Base-by-base conservation (phyloP, 2,888 invertebrate genomes). In the Penaeus monodon region DNA sequence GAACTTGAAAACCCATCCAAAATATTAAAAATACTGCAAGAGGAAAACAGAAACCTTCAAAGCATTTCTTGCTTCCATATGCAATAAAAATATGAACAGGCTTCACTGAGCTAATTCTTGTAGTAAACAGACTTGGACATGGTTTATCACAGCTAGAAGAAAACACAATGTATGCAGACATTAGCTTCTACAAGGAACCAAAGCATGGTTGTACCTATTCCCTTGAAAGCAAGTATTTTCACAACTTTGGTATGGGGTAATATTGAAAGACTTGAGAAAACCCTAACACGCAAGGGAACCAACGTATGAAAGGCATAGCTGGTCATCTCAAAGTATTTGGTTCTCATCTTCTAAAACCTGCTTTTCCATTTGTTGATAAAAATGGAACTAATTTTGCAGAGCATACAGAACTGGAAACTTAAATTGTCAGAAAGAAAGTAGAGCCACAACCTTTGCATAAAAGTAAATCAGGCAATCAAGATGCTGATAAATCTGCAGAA, bases 201-300 rank as follows among this genome's bases (percentile, higher is more conserved):
- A 38, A 38, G 0, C 49, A 4, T 4, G 27, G 2, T n/a, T n/a
- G 4, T 90, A 65, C 89, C 88, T 38, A 65, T 77, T 38, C 68
- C 73, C 33, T 89, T 90, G 22, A 78, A 90, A 33, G 89, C 86
- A 49, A 24, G 74, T 85, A 80, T 89, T 27, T 82, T 81, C 79
- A 88, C 86, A 74, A 90, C 33, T 73, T 79, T 90, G 10, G 89
- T 88, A 27, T 91, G 81, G 83, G 90, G 90, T 79, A 91, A 91
- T 79, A 91, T 90, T 76, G 91, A 91, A 83, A 81, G 90, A 77
- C 84, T 90, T 27, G 90, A 91, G 80, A 89, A 91, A 44, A 87
- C 88, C 33, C 86, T 91, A 7, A 90, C 77, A 64, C 90, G 91
- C 22, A 85, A 82, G 74, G 90, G 89, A 20, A 90, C 24, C 90